Percentiles rank a stretch among this genome's conserved stretches.
Conservation (phyloP, 2,888 invertebrate genomes). For the Cantharis lateralis region DNA sequence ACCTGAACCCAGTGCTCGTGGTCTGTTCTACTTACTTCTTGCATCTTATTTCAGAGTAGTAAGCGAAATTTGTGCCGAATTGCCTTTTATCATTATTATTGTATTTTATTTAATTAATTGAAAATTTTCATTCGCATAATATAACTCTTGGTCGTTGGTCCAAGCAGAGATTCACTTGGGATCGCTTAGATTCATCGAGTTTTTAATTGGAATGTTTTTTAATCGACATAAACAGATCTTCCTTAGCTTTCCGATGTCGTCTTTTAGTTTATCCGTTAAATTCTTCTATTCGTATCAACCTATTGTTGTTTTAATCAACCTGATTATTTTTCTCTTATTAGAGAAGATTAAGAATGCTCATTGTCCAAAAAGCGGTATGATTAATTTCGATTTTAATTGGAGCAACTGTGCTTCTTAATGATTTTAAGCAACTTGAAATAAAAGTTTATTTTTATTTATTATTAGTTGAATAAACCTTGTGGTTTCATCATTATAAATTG, state of each 20-base stretch:
- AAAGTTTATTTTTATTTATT: neutral
- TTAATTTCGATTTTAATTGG: neutral
- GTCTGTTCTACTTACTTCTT: constrained; percentile 33
- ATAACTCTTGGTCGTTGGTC: too few relatives aligned
- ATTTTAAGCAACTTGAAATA: neutral
- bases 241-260: neutral
- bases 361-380: neutral
- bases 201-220: neutral
- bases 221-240: neutral
- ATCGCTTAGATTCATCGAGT: neutral
- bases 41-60: neutral
- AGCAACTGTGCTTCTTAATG: neutral
- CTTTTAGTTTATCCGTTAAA: neutral
- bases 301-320: neutral
- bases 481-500: neutral
- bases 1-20: constrained; percentile 35
- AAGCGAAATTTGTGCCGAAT: neutral
- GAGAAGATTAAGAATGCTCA: neutral
- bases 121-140: neutral
- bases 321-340: neutral
- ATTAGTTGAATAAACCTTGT: neutral
- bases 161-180: too few relatives aligned
- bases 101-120: neutral
- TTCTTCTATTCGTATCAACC: neutral
- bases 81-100: neutral